A percentile compares a stretch with the other conserved stretches of the same genome.
These are phyloP conservation scores for Thamnaconus septentrionalis DNA, from an alignment of 2,113 vertebrate genomes.

Conservation along the genomic window DNA sequence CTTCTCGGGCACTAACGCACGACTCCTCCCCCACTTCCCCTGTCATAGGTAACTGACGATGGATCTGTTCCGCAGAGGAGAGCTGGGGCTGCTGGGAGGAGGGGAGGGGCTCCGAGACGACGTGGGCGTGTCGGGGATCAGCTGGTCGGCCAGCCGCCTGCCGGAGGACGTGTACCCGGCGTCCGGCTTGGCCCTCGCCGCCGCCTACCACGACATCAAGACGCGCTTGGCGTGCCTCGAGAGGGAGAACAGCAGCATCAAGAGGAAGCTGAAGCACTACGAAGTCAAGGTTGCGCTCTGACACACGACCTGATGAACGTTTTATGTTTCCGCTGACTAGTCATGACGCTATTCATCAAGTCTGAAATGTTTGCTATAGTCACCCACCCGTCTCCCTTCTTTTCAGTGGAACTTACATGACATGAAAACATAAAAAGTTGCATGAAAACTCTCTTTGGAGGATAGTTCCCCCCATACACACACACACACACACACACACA, in stretches of 20 bases:
- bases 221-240: constrained; percentile 84
- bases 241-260: constrained; percentile 88
- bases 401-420: too few species aligned
- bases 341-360: too few species aligned
- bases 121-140: constrained; percentile 75
- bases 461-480: neutral
- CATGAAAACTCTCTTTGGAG: too few species aligned
- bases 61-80: constrained; percentile 88
- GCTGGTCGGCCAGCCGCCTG: constrained; percentile 78
- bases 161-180: constrained; percentile 84
- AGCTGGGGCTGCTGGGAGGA: constrained; percentile 84
- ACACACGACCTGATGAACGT: neutral
- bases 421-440: too few species aligned
- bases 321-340: too few species aligned
- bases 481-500: neutral
- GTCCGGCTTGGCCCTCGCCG: constrained; percentile 88
- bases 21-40: neutral
- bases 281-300: constrained; percentile 79
- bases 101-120: constrained; percentile 83
- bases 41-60: constrained; percentile 68
- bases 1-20: neutral
- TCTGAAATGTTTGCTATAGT: too few species aligned
- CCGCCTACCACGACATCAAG: constrained; percentile 91
- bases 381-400: too few species aligned
- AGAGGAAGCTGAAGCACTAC: constrained; percentile 85